phyloP scores from a whole-genome alignment of 1,140 invertebrate species.

The Drosophila sulfurigaster region DNA sequence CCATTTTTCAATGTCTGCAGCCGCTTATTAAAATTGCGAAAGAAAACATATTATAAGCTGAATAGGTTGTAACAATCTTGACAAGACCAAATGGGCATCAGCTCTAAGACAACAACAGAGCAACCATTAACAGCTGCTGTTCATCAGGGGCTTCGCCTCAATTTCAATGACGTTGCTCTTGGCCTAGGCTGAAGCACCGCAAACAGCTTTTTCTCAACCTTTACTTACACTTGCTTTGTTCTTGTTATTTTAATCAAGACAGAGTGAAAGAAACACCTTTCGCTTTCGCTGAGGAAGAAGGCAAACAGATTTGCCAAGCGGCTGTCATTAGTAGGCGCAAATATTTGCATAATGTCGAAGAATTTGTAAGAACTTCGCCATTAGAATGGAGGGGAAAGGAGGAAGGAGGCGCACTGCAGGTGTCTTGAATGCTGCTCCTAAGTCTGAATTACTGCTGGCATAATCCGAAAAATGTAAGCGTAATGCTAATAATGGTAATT shows the following conservation, averaged over 20 bases:
- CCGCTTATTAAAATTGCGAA: background rate
- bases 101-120: conserved; percentile 2
- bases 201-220: conserved; percentile 39
- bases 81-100: conserved; percentile 12
- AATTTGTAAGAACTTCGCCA: conserved; percentile 56
- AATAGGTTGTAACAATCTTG: no score
- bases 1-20: background rate
- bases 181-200: conserved; percentile 34
- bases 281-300: conserved; percentile 62
- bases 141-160: conserved; percentile 52
- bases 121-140: conserved; percentile 29
- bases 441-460: conserved; percentile 58
- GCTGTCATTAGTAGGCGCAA: conserved; percentile 76
- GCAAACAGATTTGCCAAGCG: conserved; percentile 65
- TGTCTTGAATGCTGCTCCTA: conserved; percentile 42
- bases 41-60: no score
- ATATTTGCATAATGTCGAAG: conserved; percentile 77
- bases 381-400: conserved; percentile 24
- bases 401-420: conserved; percentile 24
- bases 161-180: conserved; percentile 45
- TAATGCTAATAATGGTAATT: conserved; percentile 74
- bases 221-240: conserved; percentile 20
- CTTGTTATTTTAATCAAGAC: conserved; percentile 64
- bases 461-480: conserved; percentile 18
- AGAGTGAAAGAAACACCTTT: conserved; percentile 52